These are phyloP conservation scores for Ctenicera cuprea DNA, from an alignment of 2,888 invertebrate genomes.

Conservation along the genomic window DNA sequence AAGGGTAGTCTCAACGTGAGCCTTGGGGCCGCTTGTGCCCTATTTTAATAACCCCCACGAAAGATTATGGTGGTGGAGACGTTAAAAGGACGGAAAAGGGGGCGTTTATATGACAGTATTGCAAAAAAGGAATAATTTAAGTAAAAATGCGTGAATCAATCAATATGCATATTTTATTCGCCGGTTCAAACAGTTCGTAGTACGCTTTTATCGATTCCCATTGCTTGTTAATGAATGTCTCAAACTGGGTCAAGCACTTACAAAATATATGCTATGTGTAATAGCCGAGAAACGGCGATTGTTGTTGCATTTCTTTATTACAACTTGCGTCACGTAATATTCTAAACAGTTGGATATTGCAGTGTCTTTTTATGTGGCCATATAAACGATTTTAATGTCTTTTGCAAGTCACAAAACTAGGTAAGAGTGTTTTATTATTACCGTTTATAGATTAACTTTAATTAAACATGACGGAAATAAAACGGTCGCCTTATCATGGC, in stretches of 20 bases:
- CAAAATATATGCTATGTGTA: slow-evolving; percentile 12
- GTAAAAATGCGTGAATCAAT: too few relatives aligned
- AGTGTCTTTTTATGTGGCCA: background rate
- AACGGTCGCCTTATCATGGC: too few relatives aligned
- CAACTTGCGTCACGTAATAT: slow-evolving; percentile 11
- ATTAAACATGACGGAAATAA: too few relatives aligned
- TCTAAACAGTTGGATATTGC: slow-evolving; percentile 1
- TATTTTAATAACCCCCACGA: too few relatives aligned
- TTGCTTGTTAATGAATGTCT: slow-evolving; percentile 8
- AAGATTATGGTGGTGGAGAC: too few relatives aligned
- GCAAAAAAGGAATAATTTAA: too few relatives aligned
- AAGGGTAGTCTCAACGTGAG: background rate
- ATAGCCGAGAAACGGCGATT: background rate
- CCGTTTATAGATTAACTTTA: too few relatives aligned
- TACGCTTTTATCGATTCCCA: slow-evolving; percentile 21
- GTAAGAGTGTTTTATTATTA: background rate
- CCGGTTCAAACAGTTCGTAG: background rate
- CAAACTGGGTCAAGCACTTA: slow-evolving; percentile 14
- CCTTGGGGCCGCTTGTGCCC: background rate
- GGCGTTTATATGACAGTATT: too few relatives aligned
- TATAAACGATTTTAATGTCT: background rate
- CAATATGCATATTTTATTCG: background rate
- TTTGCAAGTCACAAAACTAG: background rate
- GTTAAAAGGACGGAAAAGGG: too few relatives aligned
- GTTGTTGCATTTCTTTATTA: slow-evolving; percentile 11